A percentile compares a stretch with the other conserved stretches of the same genome.
Evolutionary conservation across 1,140 invertebrate species (phyloP).

Genomic region (Asobara japonica): DNA sequence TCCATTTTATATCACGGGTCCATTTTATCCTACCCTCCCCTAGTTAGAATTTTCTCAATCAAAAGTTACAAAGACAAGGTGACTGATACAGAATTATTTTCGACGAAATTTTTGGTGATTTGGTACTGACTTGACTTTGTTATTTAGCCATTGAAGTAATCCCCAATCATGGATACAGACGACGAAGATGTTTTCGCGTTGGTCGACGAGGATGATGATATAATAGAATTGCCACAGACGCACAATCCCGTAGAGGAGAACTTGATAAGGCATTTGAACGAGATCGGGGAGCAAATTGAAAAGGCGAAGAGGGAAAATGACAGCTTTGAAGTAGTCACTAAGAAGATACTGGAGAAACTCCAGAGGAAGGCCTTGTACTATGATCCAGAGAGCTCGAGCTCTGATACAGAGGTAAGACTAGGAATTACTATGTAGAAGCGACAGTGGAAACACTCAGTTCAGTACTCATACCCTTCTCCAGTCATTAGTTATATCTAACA

Average conservation of each 20-base stretch:
- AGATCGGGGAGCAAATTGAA: constrained; percentile 42
- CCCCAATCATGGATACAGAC: constrained; percentile 34
- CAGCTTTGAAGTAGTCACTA: constrained; percentile 35
- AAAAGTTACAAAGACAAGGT: too few species aligned
- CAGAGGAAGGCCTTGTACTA: constrained; percentile 28
- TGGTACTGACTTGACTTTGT: too few species aligned
- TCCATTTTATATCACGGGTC: too few species aligned
- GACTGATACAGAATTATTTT: too few species aligned
- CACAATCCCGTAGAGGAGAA: constrained; percentile 53
- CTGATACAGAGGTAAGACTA: constrained; percentile 49
- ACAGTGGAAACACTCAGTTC: too few species aligned
- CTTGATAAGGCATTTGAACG: constrained; percentile 44
- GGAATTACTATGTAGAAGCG: constrained; percentile 31
- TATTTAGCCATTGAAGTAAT: too few species aligned
- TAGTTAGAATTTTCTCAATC: too few species aligned
- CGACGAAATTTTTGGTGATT: too few species aligned
- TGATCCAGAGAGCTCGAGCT: constrained; percentile 33
- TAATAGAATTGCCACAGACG: neutral
- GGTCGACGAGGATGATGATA: constrained; percentile 42
- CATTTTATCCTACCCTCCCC: too few species aligned
- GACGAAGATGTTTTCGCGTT: constrained; percentile 44
- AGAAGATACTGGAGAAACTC: constrained; percentile 41
- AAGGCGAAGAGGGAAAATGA: constrained; percentile 40
- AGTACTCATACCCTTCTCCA: too few species aligned
- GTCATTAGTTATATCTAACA: too few species aligned